Evolutionary conservation across 1,140 invertebrate genomes (phyloP), one percentile per base, ranked within the genome.

Genomic region (Drosophila parabipectinata): DNA sequence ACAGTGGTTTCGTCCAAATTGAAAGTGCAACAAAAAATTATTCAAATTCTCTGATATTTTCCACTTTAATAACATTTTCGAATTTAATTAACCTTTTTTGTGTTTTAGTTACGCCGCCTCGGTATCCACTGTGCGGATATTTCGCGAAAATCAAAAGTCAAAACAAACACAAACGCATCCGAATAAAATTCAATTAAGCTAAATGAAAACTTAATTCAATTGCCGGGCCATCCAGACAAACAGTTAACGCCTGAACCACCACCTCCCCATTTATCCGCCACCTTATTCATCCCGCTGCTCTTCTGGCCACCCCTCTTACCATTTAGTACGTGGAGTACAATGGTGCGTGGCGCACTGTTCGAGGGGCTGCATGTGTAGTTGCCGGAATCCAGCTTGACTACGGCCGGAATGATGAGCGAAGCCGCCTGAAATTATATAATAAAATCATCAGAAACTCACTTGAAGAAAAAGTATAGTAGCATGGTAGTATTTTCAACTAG

Each of bases 341-440:
- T 78, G 51, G 91, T 92, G 61, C 87, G 77, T n/a, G 91, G 83
- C 4, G 79, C 90, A 61, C 90, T 91, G 74, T 91, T 92, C 39
- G 91, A 92, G 54, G 91, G 91, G 67, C 89, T 91, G 90, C 91
- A 92, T 56, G 91, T 91, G 71, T 92, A 92, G 77, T 92, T 92
- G 59, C 91, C 91, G 15, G 90, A 91, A 77, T 92, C 90, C 62
- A 77, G 72, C 58, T 92, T 92, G 47, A 80, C 87, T 61, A 92
- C 91, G 53, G 91, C 87, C 66, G 91, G 90, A 71, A 92, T 92
- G 75, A 92, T 91, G 75, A 92, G 84, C 51, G 91, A 91, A 56
- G 90, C 91, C 58, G 87, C 82, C 91, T 92, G 82, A 55, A 76
- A 66, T 63, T 47, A 64, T 32, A 63, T 44, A 63, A 64, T 52